These are phyloP conservation scores for Biston betularia DNA, from an alignment of 2,888 invertebrate species.

Conservation along the genomic window DNA sequence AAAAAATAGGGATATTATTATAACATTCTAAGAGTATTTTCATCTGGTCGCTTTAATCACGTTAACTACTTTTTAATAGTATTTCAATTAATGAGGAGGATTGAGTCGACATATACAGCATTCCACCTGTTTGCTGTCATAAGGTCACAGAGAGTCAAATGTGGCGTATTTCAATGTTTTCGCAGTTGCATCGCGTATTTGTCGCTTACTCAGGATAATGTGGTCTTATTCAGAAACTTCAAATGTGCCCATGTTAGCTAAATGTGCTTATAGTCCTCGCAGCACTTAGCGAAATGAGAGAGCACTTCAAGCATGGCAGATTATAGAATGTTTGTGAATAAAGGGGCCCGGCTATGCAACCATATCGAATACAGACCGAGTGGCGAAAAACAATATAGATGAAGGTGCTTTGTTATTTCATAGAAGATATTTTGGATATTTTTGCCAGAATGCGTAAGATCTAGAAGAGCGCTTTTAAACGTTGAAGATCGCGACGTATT, in stretches of 20 bases:
- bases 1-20: no score
- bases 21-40: no score
- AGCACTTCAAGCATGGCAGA: background rate
- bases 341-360: background rate
- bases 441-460: no score
- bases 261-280: background rate
- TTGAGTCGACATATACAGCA: no score
- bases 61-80: no score
- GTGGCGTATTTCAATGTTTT: background rate
- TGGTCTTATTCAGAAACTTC: slow-evolving; percentile 4
- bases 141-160: no score
- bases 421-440: no score
- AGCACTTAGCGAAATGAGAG: background rate
- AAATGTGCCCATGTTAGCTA: background rate
- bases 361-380: slow-evolving; percentile 12
- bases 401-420: background rate
- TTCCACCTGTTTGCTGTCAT: no score
- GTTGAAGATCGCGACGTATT: no score
- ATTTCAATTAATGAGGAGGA: no score
- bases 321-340: slow-evolving; percentile 7
- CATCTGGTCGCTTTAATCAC: no score
- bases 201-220: background rate
- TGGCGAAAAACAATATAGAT: background rate
- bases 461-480: no score
- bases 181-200: background rate